These are phyloP conservation scores for Cheirogaleus major DNA, from an alignment of 2,797 vertebrate species.

Conservation along the genomic window DNA sequence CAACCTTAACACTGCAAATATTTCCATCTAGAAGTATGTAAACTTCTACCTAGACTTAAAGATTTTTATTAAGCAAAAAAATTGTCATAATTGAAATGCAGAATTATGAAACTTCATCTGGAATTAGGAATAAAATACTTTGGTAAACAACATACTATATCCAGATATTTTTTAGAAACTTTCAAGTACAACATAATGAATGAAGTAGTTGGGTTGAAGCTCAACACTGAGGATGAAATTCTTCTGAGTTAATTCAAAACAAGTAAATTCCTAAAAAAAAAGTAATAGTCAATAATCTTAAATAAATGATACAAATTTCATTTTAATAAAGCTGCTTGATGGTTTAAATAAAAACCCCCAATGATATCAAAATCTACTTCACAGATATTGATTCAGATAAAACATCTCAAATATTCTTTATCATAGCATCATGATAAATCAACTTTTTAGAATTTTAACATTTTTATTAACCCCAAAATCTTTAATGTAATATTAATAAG, in stretches of 20 bases:
- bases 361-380: not conserved
- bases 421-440: not conserved
- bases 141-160: not conserved
- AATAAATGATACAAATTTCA: not conserved
- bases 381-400: not conserved
- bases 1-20: not conserved
- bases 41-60: not conserved
- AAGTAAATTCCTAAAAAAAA: not conserved
- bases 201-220: not conserved
- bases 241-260: not conserved
- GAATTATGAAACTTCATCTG: not conserved
- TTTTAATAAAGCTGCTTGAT: slow-evolving; percentile 13
- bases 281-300: not conserved
- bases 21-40: not conserved
- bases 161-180: slow-evolving; percentile 2
- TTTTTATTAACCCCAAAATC: not conserved
- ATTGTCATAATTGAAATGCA: not conserved
- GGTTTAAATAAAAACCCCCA: not conserved
- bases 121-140: not conserved
- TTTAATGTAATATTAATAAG: not conserved
- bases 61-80: not conserved
- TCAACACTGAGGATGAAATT: not conserved
- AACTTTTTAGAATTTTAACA: not conserved
- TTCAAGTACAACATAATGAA: not conserved
- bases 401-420: not conserved